Base-by-base conservation (phyloP, 1,140 invertebrate genomes). In the Parasteatoda tepidariorum region DNA sequence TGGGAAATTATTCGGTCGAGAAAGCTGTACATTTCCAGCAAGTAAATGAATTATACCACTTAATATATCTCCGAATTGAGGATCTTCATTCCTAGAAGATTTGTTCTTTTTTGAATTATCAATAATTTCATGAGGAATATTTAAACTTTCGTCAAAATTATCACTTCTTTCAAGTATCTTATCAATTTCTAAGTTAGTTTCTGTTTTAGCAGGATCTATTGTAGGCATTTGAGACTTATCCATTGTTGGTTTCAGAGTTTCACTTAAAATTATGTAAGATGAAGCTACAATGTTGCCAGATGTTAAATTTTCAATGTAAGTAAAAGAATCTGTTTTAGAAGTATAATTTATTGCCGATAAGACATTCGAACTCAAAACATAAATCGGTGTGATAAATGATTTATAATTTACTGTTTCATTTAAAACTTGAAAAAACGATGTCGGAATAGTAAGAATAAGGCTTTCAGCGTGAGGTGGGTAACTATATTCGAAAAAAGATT, bases 11-110 rank as follows among this genome's bases (percentile, higher is more conserved):
- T 57, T 57, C 33, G 83, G 90, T 90, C 22, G 88, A 84, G 18
- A 90, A 87, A 88, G 66, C 57, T 95, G 95, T 0, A 95, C 94
- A 86, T 96, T 96, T 0, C 95, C 95, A 86, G 96, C 96, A 1
- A 97, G 88, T 2, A 97, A 88, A 88, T 96, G 96, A 0, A 97
- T 94, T 38, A 97, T 94, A 18, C 95, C 95, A 9, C 95, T 95
- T 64, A 97, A 95, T 11, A 97, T 96, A 86, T 97, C 95, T 88
- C 96, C 86, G 7, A 87, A 64, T 13, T 85, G 84, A 22, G 84
- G 78, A 61, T 83, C 67, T 64, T 83, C 81, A 24, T 74, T 73
- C 34, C 81, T 73, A 24, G 81, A 83, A 11, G 66, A 61, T 73
- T 83, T 73, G 57, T 83, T 83, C 55, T 83, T 74, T 0, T 4